Conservation (phyloP, 2,888 invertebrate genomes). For the Polyploca ridens region DNA sequence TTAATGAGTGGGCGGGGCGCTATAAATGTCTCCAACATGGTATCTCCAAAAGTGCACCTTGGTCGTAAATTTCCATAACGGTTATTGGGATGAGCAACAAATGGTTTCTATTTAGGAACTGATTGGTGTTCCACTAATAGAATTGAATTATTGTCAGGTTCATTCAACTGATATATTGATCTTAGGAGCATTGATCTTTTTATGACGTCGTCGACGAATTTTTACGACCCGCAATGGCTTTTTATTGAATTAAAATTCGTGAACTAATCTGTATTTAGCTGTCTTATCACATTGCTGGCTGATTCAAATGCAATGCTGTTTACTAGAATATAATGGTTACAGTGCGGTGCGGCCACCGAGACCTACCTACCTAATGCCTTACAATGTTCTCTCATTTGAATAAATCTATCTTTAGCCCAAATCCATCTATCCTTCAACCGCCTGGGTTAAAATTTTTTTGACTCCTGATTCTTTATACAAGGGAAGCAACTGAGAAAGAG, state of each 20-base stretch:
- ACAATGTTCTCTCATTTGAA: neutral
- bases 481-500: too few relatives aligned
- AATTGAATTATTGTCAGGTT: constrained; percentile 32
- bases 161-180: constrained; percentile 23
- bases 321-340: too few relatives aligned
- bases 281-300: too few relatives aligned
- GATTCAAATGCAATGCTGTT: neutral
- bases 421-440: too few relatives aligned
- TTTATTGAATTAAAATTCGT: neutral
- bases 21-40: constrained; percentile 37
- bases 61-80: constrained; percentile 52
- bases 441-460: too few relatives aligned
- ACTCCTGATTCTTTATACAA: too few relatives aligned
- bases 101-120: constrained; percentile 42
- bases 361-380: too few relatives aligned
- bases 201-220: constrained; percentile 30
- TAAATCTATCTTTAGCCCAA: too few relatives aligned
- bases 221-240: constrained; percentile 21
- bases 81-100: constrained; percentile 30
- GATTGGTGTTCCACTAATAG: constrained; percentile 57
- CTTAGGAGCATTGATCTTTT: constrained; percentile 42
- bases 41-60: constrained; percentile 42
- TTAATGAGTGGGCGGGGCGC: constrained; percentile 12
- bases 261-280: too few relatives aligned
- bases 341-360: too few relatives aligned